Evolutionary conservation across 1,140 invertebrate genomes (phyloP).

Genomic region (Cherax destructor): DNA sequence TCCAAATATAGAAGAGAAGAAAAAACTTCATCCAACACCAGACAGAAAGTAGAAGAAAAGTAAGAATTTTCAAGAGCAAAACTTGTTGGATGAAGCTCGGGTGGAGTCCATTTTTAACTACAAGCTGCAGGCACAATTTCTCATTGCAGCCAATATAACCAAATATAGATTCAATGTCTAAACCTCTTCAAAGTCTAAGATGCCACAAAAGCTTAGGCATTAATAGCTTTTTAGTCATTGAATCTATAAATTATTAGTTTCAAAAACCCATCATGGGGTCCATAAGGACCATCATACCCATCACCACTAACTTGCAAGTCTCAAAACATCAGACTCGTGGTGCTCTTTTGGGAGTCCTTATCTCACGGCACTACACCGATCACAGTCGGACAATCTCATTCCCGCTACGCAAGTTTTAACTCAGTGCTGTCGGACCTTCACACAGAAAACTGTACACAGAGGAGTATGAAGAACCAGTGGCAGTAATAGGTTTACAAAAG

Average conservation of each 20-base stretch:
- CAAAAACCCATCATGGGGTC: constrained; percentile 6
- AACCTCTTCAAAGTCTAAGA: constrained; percentile 2
- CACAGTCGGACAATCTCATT: constrained; percentile 8
- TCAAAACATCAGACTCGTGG: constrained; percentile 2
- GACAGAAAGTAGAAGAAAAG: constrained; percentile 25
- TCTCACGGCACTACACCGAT: constrained; percentile 53
- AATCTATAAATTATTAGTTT: constrained; percentile 21
- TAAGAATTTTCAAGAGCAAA: constrained; percentile 20
- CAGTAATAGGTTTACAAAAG: constrained; percentile 8
- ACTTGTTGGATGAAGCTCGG: constrained; percentile 51
- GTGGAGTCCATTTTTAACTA: constrained; percentile 29
- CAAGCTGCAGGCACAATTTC: not conserved
- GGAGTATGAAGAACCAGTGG: constrained; percentile 38
- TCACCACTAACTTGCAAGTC: constrained; percentile 44
- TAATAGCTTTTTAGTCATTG: not conserved
- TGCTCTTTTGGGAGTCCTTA: constrained; percentile 35
- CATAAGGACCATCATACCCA: constrained; percentile 37
- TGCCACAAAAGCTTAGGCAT: not conserved
- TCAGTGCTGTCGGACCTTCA: constrained; percentile 35
- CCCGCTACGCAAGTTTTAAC: constrained; percentile 25
- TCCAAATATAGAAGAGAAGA: not conserved
- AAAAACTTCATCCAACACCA: constrained; percentile 35
- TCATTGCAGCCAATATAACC: not conserved
- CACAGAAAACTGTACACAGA: constrained; percentile 60
- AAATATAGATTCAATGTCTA: not conserved